Evolutionary conservation across 2,888 invertebrate species (phyloP).

Genomic region (Carcina quercana): DNA sequence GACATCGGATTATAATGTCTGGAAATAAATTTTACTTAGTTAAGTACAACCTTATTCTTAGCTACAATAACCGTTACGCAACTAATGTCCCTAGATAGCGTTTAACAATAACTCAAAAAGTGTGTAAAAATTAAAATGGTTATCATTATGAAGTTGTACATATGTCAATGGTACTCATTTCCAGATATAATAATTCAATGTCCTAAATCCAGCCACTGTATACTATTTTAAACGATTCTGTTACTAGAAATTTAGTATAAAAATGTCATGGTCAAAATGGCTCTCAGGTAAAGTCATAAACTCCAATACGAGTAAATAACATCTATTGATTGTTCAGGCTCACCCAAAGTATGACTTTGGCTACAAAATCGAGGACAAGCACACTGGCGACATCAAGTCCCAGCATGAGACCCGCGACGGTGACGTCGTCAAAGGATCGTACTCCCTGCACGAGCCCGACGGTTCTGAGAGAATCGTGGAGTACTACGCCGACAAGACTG

Average conservation of each 20-base stretch:
- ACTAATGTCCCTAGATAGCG: too few species aligned
- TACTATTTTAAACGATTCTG: background rate
- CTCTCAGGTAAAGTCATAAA: background rate
- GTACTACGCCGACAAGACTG: constrained; percentile 67
- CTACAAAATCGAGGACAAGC: constrained; percentile 39
- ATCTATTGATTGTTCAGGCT: constrained; percentile 29
- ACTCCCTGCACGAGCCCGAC: constrained; percentile 72
- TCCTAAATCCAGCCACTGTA: background rate
- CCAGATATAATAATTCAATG: background rate
- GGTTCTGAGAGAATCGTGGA: constrained; percentile 72
- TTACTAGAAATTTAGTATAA: background rate
- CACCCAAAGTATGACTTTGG: constrained; percentile 69
- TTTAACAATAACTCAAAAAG: too few species aligned
- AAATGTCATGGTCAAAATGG: background rate
- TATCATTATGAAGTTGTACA: too few species aligned
- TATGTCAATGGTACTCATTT: too few species aligned
- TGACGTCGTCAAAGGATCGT: constrained; percentile 64
- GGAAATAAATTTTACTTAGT: too few species aligned
- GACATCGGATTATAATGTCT: too few species aligned
- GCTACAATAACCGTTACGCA: too few species aligned
- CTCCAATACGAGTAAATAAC: constrained; percentile 2
- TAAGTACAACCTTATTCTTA: too few species aligned
- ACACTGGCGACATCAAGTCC: constrained; percentile 33
- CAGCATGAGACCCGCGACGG: constrained; percentile 34
- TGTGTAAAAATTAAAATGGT: too few species aligned